These are phyloP conservation scores for Drosophila rubida DNA, from an alignment of 2,888 invertebrate species.

Conservation along the genomic window DNA sequence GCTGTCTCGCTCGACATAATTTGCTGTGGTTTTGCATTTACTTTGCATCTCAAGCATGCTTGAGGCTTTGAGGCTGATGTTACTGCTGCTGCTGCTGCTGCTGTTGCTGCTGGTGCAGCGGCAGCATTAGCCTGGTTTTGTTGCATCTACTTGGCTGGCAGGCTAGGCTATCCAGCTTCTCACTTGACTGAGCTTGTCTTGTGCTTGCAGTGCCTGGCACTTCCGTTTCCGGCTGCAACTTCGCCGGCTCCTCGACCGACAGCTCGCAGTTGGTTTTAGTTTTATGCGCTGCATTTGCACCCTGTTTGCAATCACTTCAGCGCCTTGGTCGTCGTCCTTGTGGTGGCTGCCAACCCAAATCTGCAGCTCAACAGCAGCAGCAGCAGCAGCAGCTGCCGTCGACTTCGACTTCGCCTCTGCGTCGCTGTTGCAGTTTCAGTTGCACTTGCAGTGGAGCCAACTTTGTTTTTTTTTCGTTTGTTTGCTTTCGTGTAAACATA, in stretches of 20 bases:
- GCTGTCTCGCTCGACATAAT: conserved; percentile 68
- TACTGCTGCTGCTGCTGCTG: conserved; percentile 30
- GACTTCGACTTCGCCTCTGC: conserved; percentile 3
- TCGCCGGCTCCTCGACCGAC: not conserved
- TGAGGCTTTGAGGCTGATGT: conserved; percentile 54
- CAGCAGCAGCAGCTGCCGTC: conserved; percentile 8
- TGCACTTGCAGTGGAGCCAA: conserved; percentile 13
- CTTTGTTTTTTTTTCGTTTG: conserved; percentile 52
- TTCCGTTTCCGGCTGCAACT: conserved; percentile 69
- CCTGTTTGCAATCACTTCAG: conserved; percentile 70
- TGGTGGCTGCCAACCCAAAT: conserved; percentile 45
- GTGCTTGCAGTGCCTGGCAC: conserved; percentile 53
- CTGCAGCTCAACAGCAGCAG: conserved; percentile 1
- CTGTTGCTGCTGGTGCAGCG: conserved; percentile 28
- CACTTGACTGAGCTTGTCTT: conserved; percentile 54
- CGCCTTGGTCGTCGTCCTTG: conserved; percentile 59
- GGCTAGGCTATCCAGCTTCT: conserved; percentile 24
- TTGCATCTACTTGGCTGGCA: conserved; percentile 11
- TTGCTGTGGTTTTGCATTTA: conserved; percentile 81
- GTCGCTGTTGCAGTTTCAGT: conserved; percentile 25
- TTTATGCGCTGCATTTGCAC: conserved; percentile 62
- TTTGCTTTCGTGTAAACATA: conserved; percentile 66
- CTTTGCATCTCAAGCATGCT: conserved; percentile 75
- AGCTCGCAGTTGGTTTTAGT: conserved; percentile 54
- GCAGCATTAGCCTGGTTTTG: conserved; percentile 50